Evolutionary conservation across 2,888 invertebrate species (phyloP), one percentile per base, ranked within the genome.

Genomic region (Andrena trimmerana): DNA sequence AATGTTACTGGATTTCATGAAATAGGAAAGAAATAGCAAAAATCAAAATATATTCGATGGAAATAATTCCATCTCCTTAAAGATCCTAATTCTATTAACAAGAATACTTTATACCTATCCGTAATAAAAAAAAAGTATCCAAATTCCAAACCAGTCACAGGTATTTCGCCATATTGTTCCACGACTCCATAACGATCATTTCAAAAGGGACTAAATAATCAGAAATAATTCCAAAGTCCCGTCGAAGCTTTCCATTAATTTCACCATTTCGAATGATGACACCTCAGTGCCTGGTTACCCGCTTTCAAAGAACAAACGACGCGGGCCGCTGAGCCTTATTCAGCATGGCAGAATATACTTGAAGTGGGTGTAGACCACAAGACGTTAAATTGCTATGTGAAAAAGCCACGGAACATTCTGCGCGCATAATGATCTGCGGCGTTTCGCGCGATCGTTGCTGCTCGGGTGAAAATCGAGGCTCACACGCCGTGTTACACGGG

Each of bases 401-500:
- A 60, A 63, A 48, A 29, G n/a, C 27, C 16, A 0, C 13, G 20
- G 24, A 62, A 50, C 33, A 54, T 80, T 74, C 54, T 27, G 13
- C 27, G 24, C 13, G 54, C 33, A 54, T 68, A 81, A 80, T 36
- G 72, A 81, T 65, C 81, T 73, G 50, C 20, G 65, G 16, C 63
- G 68, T 69, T 63, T 63, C 20, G 42, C 8, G 3, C 67, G 52
- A 69, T 69, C 76, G 33, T 76, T 59, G 57, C 10, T 27, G 50
- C 20, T 50, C 33, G 36, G 3, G 13, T 48, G 54, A 77, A 29
- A 24, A 6, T 4, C 7, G 20, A 27, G 33, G 33, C 48, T 16
- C 42, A 1, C 13, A 16, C 54, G 27, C 7, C 16, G n/a, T 13
- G 50, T 29, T 13, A 31, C 29, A n/a, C 16, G 10, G 13, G 54